Percentiles rank a stretch among this genome's conserved stretches.
These are phyloP conservation scores for Mythimna impura DNA, from an alignment of 2,888 invertebrate genomes.

Conservation along the genomic window DNA sequence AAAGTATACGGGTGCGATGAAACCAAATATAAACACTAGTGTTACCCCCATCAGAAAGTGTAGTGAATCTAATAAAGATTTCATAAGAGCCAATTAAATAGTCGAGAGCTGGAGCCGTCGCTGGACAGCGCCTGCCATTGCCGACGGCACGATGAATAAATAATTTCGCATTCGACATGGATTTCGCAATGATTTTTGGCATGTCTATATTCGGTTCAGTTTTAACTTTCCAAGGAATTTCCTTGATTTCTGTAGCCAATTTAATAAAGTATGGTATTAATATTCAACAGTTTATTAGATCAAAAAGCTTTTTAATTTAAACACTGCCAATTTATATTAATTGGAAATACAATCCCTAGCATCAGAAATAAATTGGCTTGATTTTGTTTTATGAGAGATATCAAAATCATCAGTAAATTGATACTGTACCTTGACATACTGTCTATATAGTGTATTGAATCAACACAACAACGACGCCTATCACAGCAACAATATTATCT, in stretches of 20 bases:
- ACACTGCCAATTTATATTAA: slow-evolving; percentile 35
- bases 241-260: slow-evolving; percentile 22
- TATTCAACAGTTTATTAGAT: slow-evolving; percentile 17
- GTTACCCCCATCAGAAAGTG: slow-evolving; percentile 38
- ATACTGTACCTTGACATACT: slow-evolving; percentile 1
- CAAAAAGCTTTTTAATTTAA: slow-evolving; percentile 7
- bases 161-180: slow-evolving; percentile 56
- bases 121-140: slow-evolving; percentile 60
- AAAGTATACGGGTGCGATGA: not conserved
- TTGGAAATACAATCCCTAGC: slow-evolving; percentile 53
- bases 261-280: not conserved
- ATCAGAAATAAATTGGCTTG: slow-evolving; percentile 68
- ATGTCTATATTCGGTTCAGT: slow-evolving; percentile 42
- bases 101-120: slow-evolving; percentile 62
- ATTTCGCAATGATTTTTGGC: slow-evolving; percentile 40
- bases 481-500: slow-evolving; percentile 3
- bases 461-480: not conserved
- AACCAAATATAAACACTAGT: slow-evolving; percentile 5
- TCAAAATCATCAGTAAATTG: not conserved
- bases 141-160: slow-evolving; percentile 72
- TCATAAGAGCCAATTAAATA: slow-evolving; percentile 73
- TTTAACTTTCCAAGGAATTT: slow-evolving; percentile 32
- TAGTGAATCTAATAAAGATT: slow-evolving; percentile 70
- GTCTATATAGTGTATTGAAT: not conserved
- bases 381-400: slow-evolving; percentile 72